Conservation (phyloP, 1,140 invertebrate species). For the Drosophila subpulchrella region DNA sequence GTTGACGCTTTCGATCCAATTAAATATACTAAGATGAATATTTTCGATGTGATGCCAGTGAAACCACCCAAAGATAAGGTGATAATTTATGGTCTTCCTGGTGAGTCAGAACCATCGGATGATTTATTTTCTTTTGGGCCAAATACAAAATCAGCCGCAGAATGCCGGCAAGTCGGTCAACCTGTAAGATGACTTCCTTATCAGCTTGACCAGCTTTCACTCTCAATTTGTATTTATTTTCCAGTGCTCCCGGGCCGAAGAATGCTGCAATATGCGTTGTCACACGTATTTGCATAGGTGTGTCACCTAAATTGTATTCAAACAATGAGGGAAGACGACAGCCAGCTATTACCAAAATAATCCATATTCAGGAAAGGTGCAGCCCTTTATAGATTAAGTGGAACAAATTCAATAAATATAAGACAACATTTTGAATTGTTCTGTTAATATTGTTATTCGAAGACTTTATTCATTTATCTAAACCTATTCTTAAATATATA, state of each 20-base stretch:
- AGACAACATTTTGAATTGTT: too few relatives aligned
- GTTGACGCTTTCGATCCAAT: not conserved
- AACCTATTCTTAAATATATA: not conserved
- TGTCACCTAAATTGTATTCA: slow-evolving; percentile 57
- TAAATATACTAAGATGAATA: not conserved
- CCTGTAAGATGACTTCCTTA: slow-evolving; percentile 37
- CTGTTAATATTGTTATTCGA: too few relatives aligned
- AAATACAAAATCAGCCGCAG: not conserved
- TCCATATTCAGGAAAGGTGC: not conserved
- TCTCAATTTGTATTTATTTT: slow-evolving; percentile 8
- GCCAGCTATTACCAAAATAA: slow-evolving; percentile 21
- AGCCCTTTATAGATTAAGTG: not conserved
- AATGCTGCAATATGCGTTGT: slow-evolving; percentile 75
- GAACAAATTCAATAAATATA: too few relatives aligned
- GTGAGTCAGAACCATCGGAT: not conserved
- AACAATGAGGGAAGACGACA: slow-evolving; percentile 2
- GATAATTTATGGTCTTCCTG: slow-evolving; percentile 11
- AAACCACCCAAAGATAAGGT: not conserved
- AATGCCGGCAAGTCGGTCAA: slow-evolving; percentile 53
- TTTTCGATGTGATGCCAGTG: not conserved
- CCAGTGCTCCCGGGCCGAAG: slow-evolving; percentile 55
- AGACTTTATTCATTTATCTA: not conserved
- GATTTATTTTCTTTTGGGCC: not conserved
- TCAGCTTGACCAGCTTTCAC: slow-evolving; percentile 4
- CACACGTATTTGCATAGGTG: slow-evolving; percentile 72